Percentiles rank a stretch among this genome's conserved stretches.
These are phyloP conservation scores for Sebastiscus tertius DNA, from an alignment of 2,797 vertebrate genomes.

Conservation along the genomic window DNA sequence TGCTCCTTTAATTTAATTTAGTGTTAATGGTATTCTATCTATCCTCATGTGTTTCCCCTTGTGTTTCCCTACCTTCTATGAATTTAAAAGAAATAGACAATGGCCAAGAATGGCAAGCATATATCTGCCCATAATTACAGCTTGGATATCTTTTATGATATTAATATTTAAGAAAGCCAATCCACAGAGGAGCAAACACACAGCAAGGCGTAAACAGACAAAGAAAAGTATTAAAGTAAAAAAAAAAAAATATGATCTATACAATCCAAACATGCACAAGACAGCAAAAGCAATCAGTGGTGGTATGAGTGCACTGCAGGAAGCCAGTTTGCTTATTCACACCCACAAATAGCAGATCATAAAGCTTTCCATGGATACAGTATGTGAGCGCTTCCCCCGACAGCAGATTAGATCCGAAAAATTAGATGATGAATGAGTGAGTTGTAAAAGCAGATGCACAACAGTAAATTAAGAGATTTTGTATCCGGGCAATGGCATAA, in stretches of 20 bases:
- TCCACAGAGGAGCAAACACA: background rate
- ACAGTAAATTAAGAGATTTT: constrained; percentile 8
- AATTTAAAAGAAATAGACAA: background rate
- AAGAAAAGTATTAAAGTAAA: background rate
- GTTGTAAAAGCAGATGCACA: background rate
- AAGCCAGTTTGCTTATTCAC: constrained; percentile 8
- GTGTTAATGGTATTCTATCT: background rate
- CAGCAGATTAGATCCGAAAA: constrained; percentile 38
- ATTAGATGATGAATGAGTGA: constrained; percentile 36
- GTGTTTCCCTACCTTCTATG: background rate
- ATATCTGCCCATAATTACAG: background rate
- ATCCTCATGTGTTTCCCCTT: too few species aligned
- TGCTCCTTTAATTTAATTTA: background rate
- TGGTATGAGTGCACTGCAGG: background rate
- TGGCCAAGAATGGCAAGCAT: background rate
- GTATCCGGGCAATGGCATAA: background rate
- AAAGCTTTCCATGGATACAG: constrained; percentile 12
- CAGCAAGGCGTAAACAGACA: background rate
- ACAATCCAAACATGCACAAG: constrained; percentile 24
- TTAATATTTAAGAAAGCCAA: background rate
- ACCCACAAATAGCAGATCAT: constrained; percentile 5
- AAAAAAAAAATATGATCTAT: constrained; percentile 22
- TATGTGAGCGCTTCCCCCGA: constrained; percentile 6
- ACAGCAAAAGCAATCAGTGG: background rate
- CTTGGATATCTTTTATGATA: background rate